Evolutionary conservation across 2,797 vertebrate species (phyloP).

Genomic region (Sandelia bainsii): DNA sequence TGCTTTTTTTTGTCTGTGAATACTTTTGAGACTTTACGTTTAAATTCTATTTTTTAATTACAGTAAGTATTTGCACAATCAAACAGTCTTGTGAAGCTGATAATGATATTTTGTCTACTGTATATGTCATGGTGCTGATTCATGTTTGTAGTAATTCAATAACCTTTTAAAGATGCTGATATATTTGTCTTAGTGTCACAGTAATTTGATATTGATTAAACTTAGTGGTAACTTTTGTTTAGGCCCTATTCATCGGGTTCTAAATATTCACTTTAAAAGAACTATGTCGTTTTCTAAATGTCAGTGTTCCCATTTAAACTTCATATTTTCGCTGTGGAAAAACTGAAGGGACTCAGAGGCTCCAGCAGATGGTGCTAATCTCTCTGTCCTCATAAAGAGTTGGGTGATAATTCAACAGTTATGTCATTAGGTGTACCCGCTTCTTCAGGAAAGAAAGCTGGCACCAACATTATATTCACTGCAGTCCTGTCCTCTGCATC

Average conservation of each 20-base stretch:
- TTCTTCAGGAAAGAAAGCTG: slow-evolving; percentile 41
- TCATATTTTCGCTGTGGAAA: not conserved
- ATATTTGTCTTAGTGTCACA: not conserved
- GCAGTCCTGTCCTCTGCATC: slow-evolving; percentile 40
- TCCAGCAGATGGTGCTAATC: slow-evolving; percentile 66
- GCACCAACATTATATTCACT: slow-evolving; percentile 29
- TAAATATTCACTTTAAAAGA: not conserved
- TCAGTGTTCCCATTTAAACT: not conserved
- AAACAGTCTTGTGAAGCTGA: not conserved
- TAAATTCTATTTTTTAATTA: too few species aligned
- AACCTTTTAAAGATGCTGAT: not conserved
- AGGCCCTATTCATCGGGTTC: not conserved
- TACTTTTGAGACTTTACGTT: too few species aligned
- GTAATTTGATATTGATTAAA: not conserved
- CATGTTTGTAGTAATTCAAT: not conserved
- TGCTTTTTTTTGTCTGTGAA: too few species aligned
- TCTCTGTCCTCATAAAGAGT: slow-evolving; percentile 23
- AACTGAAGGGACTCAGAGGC: not conserved
- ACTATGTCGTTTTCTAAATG: not conserved
- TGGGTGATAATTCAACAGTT: slow-evolving; percentile 56
- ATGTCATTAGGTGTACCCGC: slow-evolving; percentile 57
- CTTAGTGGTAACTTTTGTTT: not conserved
- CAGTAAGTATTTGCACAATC: not conserved
- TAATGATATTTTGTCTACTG: not conserved
- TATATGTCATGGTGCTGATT: not conserved